Percentiles rank a stretch among this genome's conserved stretches.
phyloP scores from a whole-genome alignment of 2,113 vertebrate species.

The Heptranchias perlo region DNA sequence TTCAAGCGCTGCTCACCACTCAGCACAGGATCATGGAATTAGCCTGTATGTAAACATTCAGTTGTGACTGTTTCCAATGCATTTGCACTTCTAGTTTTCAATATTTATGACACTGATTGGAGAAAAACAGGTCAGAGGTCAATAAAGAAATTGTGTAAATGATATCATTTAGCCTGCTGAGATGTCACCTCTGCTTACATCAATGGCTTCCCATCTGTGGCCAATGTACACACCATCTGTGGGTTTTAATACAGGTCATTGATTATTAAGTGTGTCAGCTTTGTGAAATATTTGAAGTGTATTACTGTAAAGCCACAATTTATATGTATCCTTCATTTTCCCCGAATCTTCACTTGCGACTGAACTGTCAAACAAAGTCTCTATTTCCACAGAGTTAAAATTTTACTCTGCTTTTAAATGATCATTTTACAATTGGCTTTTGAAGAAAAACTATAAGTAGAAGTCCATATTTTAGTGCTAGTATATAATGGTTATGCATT shows the following conservation, averaged over 20 bases:
- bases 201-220: slow-evolving; percentile 12
- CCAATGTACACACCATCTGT: neutral
- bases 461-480: neutral
- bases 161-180: neutral
- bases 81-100: neutral
- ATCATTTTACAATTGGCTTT: neutral
- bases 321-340: neutral
- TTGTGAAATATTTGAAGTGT: neutral
- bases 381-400: neutral
- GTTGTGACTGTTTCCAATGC: neutral
- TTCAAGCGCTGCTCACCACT: neutral
- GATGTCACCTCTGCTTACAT: slow-evolving; percentile 10
- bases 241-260: neutral
- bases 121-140: neutral
- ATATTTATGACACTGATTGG: neutral
- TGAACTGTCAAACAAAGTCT: neutral
- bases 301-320: neutral
- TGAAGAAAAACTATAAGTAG: neutral
- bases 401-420: neutral
- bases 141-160: neutral
- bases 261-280: neutral
- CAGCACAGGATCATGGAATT: neutral
- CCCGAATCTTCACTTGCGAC: neutral
- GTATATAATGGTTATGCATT: neutral
- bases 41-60: neutral